These are phyloP conservation scores for Ips nitidus DNA, from an alignment of 1,140 invertebrate genomes.

Conservation along the genomic window DNA sequence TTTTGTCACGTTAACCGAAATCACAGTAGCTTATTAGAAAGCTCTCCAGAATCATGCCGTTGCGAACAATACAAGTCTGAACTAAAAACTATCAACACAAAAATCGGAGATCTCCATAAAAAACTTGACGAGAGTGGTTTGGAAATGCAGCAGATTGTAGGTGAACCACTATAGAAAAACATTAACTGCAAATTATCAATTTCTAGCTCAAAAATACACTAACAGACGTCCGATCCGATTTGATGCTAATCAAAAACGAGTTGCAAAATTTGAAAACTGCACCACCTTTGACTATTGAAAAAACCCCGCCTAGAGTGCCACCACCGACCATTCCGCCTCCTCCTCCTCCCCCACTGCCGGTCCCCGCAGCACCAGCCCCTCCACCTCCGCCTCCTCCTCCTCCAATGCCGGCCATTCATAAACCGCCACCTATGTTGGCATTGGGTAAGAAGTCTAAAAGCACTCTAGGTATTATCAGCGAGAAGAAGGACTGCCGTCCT, in stretches of 20 bases:
- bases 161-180: not conserved
- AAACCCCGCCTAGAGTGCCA: not conserved
- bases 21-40: constrained; percentile 3
- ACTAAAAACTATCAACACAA: not conserved
- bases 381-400: constrained; percentile 33
- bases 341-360: constrained; percentile 28
- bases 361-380: constrained; percentile 41
- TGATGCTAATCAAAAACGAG: constrained; percentile 26
- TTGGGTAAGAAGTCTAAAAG: constrained; percentile 21
- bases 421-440: not conserved
- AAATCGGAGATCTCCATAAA: not conserved
- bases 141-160: constrained; percentile 10
- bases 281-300: not conserved
- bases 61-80: constrained; percentile 21
- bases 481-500: constrained; percentile 34
- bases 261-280: constrained; percentile 17
- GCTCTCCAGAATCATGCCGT: not conserved
- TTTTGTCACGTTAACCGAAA: constrained; percentile 17
- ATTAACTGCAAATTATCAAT: too few relatives aligned
- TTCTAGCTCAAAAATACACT: constrained; percentile 22
- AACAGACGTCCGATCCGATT: constrained; percentile 29
- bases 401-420: constrained; percentile 7
- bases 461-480: constrained; percentile 1
- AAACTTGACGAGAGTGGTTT: not conserved
- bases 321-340: constrained; percentile 10